Percentiles rank a stretch among this genome's conserved stretches.
These are phyloP conservation scores for Lochmaea crataegi DNA, from an alignment of 2,888 invertebrate species.

Conservation along the genomic window DNA sequence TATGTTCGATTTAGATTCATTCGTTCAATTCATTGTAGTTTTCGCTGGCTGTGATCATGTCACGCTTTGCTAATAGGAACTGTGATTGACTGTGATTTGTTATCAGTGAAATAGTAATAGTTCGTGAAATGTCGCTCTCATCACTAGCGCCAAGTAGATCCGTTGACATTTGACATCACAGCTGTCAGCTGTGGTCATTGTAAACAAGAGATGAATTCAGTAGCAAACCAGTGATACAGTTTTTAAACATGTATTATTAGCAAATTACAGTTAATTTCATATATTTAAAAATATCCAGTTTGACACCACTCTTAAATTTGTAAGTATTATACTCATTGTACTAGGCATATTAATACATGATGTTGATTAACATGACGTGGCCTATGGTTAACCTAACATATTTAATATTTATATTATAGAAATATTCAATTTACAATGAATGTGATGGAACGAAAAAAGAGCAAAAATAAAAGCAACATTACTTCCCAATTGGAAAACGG, in stretches of 20 bases:
- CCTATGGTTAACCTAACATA: constrained; percentile 33
- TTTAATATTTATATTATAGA: background rate
- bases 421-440: constrained; percentile 35
- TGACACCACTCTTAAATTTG: background rate
- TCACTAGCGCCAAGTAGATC: too few relatives aligned
- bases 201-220: background rate
- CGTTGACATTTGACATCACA: too few relatives aligned
- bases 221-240: background rate
- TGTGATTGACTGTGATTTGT: too few relatives aligned
- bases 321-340: background rate
- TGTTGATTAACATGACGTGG: constrained; percentile 42
- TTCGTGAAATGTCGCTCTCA: too few relatives aligned
- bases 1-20: too few relatives aligned
- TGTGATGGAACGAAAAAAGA: constrained; percentile 47
- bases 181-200: background rate
- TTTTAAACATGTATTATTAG: background rate
- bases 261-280: background rate
- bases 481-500: constrained; percentile 57
- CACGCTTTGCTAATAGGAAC: too few relatives aligned
- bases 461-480: constrained; percentile 33
- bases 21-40: too few relatives aligned
- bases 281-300: background rate
- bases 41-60: too few relatives aligned
- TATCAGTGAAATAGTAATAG: too few relatives aligned
- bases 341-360: background rate